Conservation (phyloP, 30 jellyfish, hydroid and myxozoan genomes). For the Turritopsis rubra region DNA sequence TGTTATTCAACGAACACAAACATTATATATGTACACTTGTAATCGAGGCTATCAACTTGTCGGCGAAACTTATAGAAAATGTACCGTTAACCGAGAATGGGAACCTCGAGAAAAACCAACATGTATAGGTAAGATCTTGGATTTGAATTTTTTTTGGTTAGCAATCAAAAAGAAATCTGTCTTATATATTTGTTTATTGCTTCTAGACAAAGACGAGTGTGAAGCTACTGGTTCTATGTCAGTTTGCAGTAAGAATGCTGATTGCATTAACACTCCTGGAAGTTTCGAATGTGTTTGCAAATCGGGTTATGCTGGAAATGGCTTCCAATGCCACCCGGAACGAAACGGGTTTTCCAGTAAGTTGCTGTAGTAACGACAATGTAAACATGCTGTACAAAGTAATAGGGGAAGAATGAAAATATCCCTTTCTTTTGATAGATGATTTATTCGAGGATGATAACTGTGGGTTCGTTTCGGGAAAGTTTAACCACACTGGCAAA, state of each 20-base stretch:
- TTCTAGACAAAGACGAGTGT: conserved; percentile 29
- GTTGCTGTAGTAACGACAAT: not conserved
- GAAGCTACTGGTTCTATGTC: conserved; percentile 4
- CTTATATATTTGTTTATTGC: not conserved
- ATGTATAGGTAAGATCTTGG: not conserved
- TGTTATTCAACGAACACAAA: not conserved
- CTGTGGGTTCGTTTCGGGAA: conserved; percentile 47
- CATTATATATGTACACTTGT: conserved; percentile 1
- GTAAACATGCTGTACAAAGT: no score
- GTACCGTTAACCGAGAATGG: not conserved
- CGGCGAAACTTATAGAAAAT: conserved; percentile 3
- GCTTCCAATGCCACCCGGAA: conserved; percentile 5
- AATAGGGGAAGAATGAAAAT: not conserved
- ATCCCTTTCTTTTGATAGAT: not conserved
- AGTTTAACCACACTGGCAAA: conserved; percentile 27
- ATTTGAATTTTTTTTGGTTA: not conserved
- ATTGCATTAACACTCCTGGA: conserved; percentile 21
- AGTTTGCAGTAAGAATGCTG: conserved; percentile 10
- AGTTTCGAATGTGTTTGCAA: conserved; percentile 25
- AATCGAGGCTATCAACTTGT: conserved; percentile 3
- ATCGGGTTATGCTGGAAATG: conserved; percentile 23
- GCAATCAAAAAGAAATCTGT: not conserved
- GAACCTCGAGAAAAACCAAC: not conserved
- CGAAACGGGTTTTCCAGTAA: not conserved
- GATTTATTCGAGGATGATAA: conserved; percentile 16